A percentile compares a stretch with the other conserved stretches of the same genome.
These are phyloP conservation scores for Oenanthe oenanthe DNA, from an alignment of 2,113 vertebrate species.

Conservation along the genomic window DNA sequence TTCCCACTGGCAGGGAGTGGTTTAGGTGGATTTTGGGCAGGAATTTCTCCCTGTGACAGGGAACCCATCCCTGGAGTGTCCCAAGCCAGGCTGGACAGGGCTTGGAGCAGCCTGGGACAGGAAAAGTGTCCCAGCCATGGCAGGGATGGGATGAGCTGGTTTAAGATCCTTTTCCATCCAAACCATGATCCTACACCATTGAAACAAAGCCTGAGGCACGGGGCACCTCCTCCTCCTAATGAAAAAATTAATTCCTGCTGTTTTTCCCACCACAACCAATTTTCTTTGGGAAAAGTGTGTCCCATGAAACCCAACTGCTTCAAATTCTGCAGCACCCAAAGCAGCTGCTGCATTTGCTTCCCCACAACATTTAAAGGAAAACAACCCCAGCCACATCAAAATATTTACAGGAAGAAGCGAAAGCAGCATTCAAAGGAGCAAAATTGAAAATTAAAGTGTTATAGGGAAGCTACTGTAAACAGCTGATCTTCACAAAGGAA, in stretches of 20 bases:
- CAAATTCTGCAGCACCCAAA: conserved; percentile 75
- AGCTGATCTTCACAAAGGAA: conserved; percentile 75
- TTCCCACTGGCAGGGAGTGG: background rate
- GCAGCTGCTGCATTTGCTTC: conserved; percentile 74
- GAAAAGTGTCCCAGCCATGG: background rate
- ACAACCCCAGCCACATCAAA: conserved; percentile 68
- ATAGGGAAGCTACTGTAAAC: conserved; percentile 73
- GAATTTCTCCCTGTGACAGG: background rate
- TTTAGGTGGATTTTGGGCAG: background rate
- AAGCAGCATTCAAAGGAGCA: conserved; percentile 74
- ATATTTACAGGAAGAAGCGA: conserved; percentile 78
- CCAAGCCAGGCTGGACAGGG: background rate
- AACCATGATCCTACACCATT: background rate
- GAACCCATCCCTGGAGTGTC: background rate
- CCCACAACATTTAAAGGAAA: conserved; percentile 61
- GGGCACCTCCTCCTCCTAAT: fast-evolving
- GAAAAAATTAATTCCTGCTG: background rate
- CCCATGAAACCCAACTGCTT: conserved; percentile 63
- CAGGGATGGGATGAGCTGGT: background rate
- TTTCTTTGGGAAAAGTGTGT: background rate
- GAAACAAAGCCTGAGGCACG: background rate
- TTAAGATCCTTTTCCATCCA: background rate
- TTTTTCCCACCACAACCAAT: background rate
- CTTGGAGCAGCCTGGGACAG: fast-evolving
- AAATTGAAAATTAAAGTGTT: conserved; percentile 78